phyloP scores from a whole-genome alignment of 2,888 invertebrate species.

The Acronicta psi region DNA sequence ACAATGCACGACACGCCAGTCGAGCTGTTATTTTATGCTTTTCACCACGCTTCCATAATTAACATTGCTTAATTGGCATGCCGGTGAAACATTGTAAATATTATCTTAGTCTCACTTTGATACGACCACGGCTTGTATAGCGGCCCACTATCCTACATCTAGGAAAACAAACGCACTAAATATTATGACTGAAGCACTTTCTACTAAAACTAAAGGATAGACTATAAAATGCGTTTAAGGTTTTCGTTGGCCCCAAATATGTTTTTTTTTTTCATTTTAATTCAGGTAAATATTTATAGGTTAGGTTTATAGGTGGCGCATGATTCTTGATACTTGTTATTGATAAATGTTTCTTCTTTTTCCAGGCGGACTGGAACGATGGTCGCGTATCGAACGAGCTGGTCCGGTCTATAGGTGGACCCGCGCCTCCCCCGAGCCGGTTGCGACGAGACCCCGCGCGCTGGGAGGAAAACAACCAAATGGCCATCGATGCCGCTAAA shows the following conservation, averaged over 20 bases:
- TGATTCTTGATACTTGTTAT: too few species aligned
- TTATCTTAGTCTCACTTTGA: not conserved
- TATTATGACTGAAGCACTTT: too few species aligned
- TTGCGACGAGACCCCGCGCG: slow-evolving; percentile 92
- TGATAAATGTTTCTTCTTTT: not conserved
- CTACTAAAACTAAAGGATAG: too few species aligned
- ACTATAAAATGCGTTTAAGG: too few species aligned
- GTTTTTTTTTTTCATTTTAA: too few species aligned
- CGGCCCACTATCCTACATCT: too few species aligned
- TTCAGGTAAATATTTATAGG: too few species aligned
- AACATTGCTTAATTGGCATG: slow-evolving; percentile 11
- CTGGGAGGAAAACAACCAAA: slow-evolving; percentile 95
- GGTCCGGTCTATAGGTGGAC: slow-evolving; percentile 96
- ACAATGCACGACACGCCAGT: slow-evolving; percentile 8
- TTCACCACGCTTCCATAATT: slow-evolving; percentile 8
- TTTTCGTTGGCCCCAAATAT: too few species aligned
- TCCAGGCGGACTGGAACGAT: slow-evolving; percentile 98
- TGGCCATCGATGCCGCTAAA: slow-evolving; percentile 92
- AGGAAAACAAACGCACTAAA: too few species aligned
- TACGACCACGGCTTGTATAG: too few species aligned
- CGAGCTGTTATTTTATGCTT: slow-evolving; percentile 15
- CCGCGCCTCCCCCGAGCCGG: slow-evolving; percentile 94
- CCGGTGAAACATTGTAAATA: not conserved
- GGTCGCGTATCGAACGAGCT: slow-evolving; percentile 96
- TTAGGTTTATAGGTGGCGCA: too few species aligned